These are phyloP conservation scores for Rhinella marina DNA, from an alignment of 2,797 vertebrate species.

Conservation along the genomic window DNA sequence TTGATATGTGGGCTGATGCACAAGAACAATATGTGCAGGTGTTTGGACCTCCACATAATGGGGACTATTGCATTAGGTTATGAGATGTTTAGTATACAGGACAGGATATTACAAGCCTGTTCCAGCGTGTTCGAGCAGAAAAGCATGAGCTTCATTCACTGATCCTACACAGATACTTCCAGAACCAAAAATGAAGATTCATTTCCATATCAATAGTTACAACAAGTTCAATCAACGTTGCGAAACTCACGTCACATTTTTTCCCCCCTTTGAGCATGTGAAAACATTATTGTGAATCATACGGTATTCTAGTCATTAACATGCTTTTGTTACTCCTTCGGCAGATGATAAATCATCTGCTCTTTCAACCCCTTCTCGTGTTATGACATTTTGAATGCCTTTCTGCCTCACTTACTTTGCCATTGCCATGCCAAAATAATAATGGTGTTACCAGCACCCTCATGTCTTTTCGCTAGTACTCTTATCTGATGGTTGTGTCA, in stretches of 20 bases:
- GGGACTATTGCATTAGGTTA: not conserved
- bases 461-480: constrained; percentile 23
- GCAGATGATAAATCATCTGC: constrained; percentile 52
- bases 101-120: constrained; percentile 19
- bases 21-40: not conserved
- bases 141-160: not conserved
- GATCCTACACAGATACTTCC: constrained; percentile 29
- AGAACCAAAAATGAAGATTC: constrained; percentile 24
- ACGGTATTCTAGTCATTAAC: constrained; percentile 15
- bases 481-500: constrained; percentile 48
- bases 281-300: constrained; percentile 36
- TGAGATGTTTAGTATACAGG: not conserved
- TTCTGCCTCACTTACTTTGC: constrained; percentile 38
- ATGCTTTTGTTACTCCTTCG: constrained; percentile 28
- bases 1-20: not conserved
- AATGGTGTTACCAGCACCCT: constrained; percentile 20
- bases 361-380: constrained; percentile 37
- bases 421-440: constrained; percentile 47
- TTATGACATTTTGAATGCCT: constrained; percentile 55
- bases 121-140: constrained; percentile 7
- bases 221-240: constrained; percentile 43
- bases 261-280: constrained; percentile 27
- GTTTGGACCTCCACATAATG: not conserved
- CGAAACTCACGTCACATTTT: constrained; percentile 24
- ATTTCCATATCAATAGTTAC: constrained; percentile 34